Conservation (phyloP, 2,797 vertebrate genomes). For the Ammospiza maritima region DNA sequence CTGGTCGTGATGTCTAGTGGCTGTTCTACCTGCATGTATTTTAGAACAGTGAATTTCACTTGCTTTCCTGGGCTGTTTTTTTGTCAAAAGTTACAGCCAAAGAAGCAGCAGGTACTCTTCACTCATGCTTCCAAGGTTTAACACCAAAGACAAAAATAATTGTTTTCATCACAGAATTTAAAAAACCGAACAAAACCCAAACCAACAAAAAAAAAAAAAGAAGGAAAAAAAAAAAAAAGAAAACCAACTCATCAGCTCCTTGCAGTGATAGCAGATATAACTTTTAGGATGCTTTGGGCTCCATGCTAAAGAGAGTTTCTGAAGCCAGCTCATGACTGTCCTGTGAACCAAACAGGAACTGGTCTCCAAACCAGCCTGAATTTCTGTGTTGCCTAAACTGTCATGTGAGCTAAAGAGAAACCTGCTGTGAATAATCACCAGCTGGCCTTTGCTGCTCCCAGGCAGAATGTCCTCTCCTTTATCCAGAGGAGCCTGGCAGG, state of each 20-base stretch:
- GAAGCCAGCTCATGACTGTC: not conserved
- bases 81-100: conserved; percentile 31
- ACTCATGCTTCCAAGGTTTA: conserved; percentile 53
- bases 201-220: not conserved
- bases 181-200: not conserved
- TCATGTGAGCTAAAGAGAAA: not conserved
- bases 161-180: conserved; percentile 27
- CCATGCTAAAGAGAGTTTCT: not conserved
- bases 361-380: not conserved
- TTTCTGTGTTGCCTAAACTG: not conserved
- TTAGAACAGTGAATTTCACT: conserved; percentile 47
- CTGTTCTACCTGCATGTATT: conserved; percentile 65
- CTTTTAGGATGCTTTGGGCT: not conserved
- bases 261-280: not conserved
- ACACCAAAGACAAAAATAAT: conserved; percentile 61
- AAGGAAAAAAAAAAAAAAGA: no score
- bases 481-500: not conserved
- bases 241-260: not conserved
- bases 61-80: conserved; percentile 26
- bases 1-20: conserved; percentile 20
- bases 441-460: not conserved
- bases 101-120: conserved; percentile 45
- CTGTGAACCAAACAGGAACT: not conserved
- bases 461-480: not conserved
- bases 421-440: not conserved